Evolutionary conservation across 2,797 vertebrate species (phyloP).

Genomic region (Salarias fasciatus): DNA sequence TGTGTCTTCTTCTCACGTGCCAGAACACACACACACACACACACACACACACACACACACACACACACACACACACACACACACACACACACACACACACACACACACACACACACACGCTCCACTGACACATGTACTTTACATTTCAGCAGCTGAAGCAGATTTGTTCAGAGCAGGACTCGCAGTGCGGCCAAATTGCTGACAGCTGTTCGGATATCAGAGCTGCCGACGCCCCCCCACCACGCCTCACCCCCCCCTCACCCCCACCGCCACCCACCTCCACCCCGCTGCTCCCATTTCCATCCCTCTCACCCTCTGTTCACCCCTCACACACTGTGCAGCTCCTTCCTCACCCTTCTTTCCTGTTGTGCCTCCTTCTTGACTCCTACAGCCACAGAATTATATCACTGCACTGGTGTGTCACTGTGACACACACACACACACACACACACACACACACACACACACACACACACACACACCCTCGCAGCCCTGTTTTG

Average conservation of each 20-base stretch:
- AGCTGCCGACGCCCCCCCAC: constrained; percentile 15
- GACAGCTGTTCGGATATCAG: constrained; percentile 71
- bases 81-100: constrained; percentile 12
- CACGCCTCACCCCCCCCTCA: constrained; percentile 27
- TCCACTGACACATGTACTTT: constrained; percentile 33
- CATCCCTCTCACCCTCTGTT: constrained; percentile 33
- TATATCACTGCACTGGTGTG: constrained; percentile 13
- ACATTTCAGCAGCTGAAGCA: constrained; percentile 73
- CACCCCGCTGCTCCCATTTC: constrained; percentile 14
- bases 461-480: too few relatives aligned
- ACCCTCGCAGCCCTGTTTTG: too few relatives aligned
- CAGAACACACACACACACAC: background rate
- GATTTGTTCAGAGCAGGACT: constrained; percentile 72
- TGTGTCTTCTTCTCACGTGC: constrained; percentile 17
- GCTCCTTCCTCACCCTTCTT: background rate
- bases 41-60: constrained; percentile 3
- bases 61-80: constrained; percentile 11
- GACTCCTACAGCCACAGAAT: background rate
- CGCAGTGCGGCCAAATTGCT: constrained; percentile 79
- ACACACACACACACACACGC: constrained; percentile 17
- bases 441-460: background rate
- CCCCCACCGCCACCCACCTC: constrained; percentile 3
- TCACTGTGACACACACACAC: constrained; percentile 7
- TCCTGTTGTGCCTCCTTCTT: background rate
- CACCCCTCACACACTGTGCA: constrained; percentile 11